Conservation (phyloP, 2,797 vertebrate genomes). For the Sebastes hopkinsi region DNA sequence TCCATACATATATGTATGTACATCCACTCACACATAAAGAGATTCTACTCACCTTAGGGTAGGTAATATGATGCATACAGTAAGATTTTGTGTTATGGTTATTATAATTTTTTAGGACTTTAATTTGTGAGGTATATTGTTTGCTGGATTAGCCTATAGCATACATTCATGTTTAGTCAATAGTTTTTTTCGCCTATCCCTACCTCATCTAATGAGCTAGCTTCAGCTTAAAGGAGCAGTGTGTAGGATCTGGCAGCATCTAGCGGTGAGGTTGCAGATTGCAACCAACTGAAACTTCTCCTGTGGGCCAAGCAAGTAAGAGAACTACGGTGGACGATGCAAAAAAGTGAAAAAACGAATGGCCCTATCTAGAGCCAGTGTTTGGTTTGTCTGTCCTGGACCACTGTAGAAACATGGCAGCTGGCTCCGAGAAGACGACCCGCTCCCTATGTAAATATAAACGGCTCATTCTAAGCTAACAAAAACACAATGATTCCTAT, state of each 20-base stretch:
- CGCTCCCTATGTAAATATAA: too few species aligned
- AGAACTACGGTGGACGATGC: rapidly evolving
- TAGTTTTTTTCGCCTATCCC: not conserved
- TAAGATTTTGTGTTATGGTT: not conserved
- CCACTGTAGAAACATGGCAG: too few species aligned
- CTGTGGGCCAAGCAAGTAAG: too few species aligned
- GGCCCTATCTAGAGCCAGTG: too few species aligned
- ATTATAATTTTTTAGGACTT: not conserved
- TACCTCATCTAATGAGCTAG: not conserved
- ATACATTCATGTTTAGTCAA: not conserved
- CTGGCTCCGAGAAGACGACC: too few species aligned
- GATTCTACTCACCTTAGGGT: not conserved
- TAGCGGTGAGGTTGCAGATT: too few species aligned
- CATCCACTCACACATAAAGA: too few species aligned
- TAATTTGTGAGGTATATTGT: not conserved
- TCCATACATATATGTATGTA: too few species aligned
- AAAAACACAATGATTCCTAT: too few species aligned
- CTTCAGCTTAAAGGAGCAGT: not conserved
- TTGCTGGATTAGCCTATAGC: not conserved
- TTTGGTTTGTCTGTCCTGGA: too few species aligned
- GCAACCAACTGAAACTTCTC: too few species aligned
- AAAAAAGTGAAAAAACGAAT: rapidly evolving
- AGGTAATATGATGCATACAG: not conserved
- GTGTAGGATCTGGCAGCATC: too few species aligned
- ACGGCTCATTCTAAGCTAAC: rapidly evolving